Evolutionary conservation across 1,140 invertebrate genomes (phyloP).

Genomic region (Oreohelix idahoensis): DNA sequence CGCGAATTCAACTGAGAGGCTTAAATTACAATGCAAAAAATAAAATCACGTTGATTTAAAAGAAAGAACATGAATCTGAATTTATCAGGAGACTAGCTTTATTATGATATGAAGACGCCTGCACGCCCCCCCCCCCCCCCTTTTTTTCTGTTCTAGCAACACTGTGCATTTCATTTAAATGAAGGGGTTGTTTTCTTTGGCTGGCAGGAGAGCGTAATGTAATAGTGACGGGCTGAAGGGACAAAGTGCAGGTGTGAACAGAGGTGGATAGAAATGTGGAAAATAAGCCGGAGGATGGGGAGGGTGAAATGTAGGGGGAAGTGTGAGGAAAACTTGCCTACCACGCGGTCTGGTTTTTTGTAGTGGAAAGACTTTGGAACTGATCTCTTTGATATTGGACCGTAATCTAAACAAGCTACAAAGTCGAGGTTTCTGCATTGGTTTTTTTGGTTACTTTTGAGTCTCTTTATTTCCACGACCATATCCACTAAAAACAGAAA

Average conservation of each 20-base stretch:
- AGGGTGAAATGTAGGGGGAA: not conserved
- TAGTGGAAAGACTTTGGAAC: not conserved
- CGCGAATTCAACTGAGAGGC: no score
- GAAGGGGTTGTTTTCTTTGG: not conserved
- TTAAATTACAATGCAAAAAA: no score
- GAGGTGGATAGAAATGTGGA: not conserved
- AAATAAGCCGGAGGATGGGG: not conserved
- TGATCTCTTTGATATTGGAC: not conserved
- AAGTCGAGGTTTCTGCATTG: not conserved
- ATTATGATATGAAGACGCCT: not conserved
- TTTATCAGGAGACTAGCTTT: no score
- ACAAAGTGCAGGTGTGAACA: constrained; percentile 2
- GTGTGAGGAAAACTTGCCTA: not conserved
- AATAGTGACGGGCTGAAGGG: not conserved
- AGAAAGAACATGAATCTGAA: no score
- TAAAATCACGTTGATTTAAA: no score
- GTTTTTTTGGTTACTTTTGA: not conserved
- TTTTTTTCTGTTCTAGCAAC: not conserved
- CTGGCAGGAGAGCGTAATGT: not conserved
- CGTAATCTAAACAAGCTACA: not conserved
- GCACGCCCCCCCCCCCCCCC: not conserved
- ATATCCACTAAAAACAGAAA: not conserved
- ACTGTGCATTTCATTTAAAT: not conserved
- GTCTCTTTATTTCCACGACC: not conserved
- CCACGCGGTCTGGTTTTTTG: not conserved